phyloP scores from a whole-genome alignment of 2,888 invertebrate species.

The Tricholauxania praeusta region DNA sequence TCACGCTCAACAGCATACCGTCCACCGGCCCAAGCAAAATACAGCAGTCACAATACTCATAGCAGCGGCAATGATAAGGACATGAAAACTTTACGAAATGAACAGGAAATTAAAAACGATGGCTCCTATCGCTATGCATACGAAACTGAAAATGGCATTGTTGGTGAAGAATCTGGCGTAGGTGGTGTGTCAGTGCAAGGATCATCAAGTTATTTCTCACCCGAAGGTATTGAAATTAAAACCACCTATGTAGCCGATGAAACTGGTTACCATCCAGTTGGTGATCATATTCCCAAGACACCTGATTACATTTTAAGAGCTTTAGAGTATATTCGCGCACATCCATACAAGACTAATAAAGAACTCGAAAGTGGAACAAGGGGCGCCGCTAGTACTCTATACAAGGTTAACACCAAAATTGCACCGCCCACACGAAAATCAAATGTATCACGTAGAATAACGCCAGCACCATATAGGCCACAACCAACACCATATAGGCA shows the following conservation, averaged over 20 bases:
- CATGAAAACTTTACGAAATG: conserved; percentile 53
- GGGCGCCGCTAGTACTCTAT: background rate
- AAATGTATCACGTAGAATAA: conserved; percentile 21
- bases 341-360: conserved; percentile 50
- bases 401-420: conserved; percentile 23
- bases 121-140: conserved; percentile 58
- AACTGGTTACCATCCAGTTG: conserved; percentile 58
- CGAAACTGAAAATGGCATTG: conserved; percentile 60
- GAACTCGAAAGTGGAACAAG: background rate
- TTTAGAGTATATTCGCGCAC: conserved; percentile 59
- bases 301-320: conserved; percentile 59
- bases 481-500: background rate
- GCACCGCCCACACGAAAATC: conserved; percentile 28
- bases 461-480: conserved; percentile 10
- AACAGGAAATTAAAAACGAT: conserved; percentile 52
- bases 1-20: background rate
- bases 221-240: conserved; percentile 57
- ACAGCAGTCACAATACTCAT: conserved; percentile 35
- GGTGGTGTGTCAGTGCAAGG: conserved; percentile 56
- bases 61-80: conserved; percentile 48
- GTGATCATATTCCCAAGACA: conserved; percentile 59
- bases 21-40: conserved; percentile 47
- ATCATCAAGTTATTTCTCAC: conserved; percentile 57
- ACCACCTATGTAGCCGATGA: conserved; percentile 59
- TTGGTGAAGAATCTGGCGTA: conserved; percentile 52